A percentile compares a stretch with the other conserved stretches of the same genome.
These are phyloP conservation scores for Platycheirus albimanus DNA, from an alignment of 2,888 invertebrate genomes.

Conservation along the genomic window DNA sequence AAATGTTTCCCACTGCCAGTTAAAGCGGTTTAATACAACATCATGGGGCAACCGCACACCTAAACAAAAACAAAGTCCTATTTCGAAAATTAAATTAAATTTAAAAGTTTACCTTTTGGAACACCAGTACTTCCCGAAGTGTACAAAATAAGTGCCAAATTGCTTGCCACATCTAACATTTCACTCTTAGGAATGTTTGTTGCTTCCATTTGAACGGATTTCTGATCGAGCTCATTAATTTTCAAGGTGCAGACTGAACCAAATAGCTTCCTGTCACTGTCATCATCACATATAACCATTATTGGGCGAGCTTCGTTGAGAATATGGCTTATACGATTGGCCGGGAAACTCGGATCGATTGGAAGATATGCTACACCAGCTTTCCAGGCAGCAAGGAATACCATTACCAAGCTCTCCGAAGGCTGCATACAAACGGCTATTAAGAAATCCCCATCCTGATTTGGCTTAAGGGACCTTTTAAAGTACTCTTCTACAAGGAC, in stretches of 20 bases:
- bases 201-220: conserved; percentile 76
- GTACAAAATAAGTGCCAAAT: conserved; percentile 80
- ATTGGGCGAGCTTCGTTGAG: conserved; percentile 89
- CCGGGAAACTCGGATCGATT: conserved; percentile 89
- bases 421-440: conserved; percentile 92
- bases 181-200: conserved; percentile 80
- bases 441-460: conserved; percentile 88
- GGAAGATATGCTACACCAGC: conserved; percentile 93
- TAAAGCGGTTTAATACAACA: conserved; percentile 90
- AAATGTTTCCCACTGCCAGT: conserved; percentile 93
- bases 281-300: conserved; percentile 85
- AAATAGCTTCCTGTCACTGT: conserved; percentile 78
- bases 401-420: conserved; percentile 86
- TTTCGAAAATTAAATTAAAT: background rate
- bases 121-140: conserved; percentile 93
- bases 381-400: conserved; percentile 90
- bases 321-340: conserved; percentile 89
- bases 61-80: too few species aligned
- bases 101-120: conserved; percentile 87
- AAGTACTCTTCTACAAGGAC: conserved; percentile 78
- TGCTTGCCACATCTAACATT: conserved; percentile 80
- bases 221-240: conserved; percentile 78
- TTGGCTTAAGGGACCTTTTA: conserved; percentile 80
- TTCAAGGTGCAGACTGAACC: conserved; percentile 77
- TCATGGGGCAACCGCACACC: conserved; percentile 91